Evolutionary conservation across 1,140 invertebrate species (phyloP).

Genomic region (Drosophila aff.): DNA sequence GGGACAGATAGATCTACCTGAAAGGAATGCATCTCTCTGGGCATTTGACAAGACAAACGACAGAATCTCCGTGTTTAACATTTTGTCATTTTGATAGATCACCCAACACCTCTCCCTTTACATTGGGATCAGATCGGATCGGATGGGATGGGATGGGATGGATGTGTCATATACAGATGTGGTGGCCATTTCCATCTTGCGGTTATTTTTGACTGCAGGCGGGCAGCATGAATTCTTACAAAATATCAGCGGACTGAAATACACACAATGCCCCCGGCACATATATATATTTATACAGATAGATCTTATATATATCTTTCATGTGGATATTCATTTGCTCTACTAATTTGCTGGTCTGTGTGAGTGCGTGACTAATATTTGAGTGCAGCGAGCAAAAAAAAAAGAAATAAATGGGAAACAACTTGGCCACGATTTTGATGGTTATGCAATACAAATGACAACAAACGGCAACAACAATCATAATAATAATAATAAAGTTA

Average conservation of each 20-base stretch:
- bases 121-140: conserved; percentile 28
- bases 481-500: conserved; percentile 70
- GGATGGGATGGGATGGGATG: background rate
- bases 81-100: conserved; percentile 73
- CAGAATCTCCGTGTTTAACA: conserved; percentile 43
- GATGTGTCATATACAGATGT: conserved; percentile 41
- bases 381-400: conserved; percentile 59
- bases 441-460: conserved; percentile 63
- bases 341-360: conserved; percentile 72
- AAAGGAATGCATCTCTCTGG: conserved; percentile 38
- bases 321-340: conserved; percentile 68
- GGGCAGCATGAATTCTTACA: conserved; percentile 80
- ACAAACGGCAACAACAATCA: conserved; percentile 57
- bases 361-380: conserved; percentile 78
- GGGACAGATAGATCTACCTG: conserved; percentile 22
- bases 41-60: conserved; percentile 32
- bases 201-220: conserved; percentile 74
- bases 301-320: conserved; percentile 44
- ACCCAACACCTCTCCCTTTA: conserved; percentile 32
- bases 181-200: conserved; percentile 54
- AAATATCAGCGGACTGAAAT: conserved; percentile 63
- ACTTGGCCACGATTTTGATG: conserved; percentile 71
- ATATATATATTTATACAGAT: conserved; percentile 47
- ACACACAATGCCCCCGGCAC: conserved; percentile 36
- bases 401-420: conserved; percentile 23